Evolutionary conservation across 1,140 invertebrate genomes (phyloP), one percentile per base, ranked within the genome.

Genomic region (Planococcus citri): DNA sequence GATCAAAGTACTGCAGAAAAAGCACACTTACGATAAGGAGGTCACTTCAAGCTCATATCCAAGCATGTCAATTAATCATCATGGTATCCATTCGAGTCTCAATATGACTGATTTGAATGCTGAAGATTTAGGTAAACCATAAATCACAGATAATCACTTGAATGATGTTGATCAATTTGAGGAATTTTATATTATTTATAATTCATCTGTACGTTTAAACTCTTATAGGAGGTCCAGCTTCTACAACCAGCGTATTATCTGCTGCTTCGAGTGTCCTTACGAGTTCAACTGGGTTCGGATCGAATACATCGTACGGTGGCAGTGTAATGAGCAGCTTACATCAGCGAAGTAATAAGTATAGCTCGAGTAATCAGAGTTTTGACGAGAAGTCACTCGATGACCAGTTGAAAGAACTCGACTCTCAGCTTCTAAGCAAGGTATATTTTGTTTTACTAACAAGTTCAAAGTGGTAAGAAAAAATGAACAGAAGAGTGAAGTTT

Each of bases 1-100:
- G 89, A 92, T 95, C 72, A 86, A 88, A 73, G 90, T 93, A 2
- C 81, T 94, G 20, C 90, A 94, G 76, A 89, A 90, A 73, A 89
- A 90, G 73, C 88, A 89, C 75, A 88, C 86, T 1, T 72, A 71
- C 14, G 85, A 86, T 71, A 86, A 86, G 74, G 85, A 85, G 70
- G 82, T 82, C 57, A 80, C 82, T n/a, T 80, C 78, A 69, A 80
- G 80, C 70, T 77, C 75, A 0, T 77, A 74, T 73, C 76, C 76
- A 22, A 80, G 77, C 73, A 80, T 81, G 73, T 74, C 73, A 10
- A 73, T 82, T 24, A 81, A 77, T 76, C 81, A 78, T 78, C 83
- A 77, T 78, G 84, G 80, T 74, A 83, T 80, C 17, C 80, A 81
- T 74, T 76, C 78, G 20, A 81, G 79, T 72, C 73, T 82, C 1